A percentile compares a stretch with the other conserved stretches of the same genome.
These are phyloP conservation scores for Grapholita molesta DNA, from an alignment of 1,140 invertebrate genomes.

Conservation along the genomic window DNA sequence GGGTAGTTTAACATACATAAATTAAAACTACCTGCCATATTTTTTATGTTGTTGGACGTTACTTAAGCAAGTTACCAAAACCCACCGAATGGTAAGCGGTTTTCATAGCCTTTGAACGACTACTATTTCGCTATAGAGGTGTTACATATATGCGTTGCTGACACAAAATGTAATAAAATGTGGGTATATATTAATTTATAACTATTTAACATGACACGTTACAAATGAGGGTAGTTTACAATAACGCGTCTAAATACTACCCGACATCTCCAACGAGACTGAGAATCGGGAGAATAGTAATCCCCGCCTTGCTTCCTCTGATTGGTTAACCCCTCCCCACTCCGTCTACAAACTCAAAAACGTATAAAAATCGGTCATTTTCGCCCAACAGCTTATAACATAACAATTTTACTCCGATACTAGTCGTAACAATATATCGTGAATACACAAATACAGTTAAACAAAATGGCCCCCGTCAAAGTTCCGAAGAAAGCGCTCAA, in stretches of 20 bases:
- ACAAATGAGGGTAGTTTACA: background rate
- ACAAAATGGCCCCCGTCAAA: conserved; percentile 52
- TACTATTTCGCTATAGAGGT: no score
- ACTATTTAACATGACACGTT: background rate
- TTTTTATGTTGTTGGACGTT: no score
- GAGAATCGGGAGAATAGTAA: no score
- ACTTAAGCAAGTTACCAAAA: no score
- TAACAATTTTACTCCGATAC: background rate
- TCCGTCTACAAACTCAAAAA: background rate
- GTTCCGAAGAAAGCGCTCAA: conserved; percentile 41
- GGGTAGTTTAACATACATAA: no score
- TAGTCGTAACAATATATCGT: background rate
- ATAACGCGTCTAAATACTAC: background rate
- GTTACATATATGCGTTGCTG: no score
- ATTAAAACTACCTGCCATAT: no score
- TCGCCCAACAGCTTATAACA: background rate
- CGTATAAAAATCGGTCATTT: background rate
- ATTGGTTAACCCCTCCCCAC: background rate
- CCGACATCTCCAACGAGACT: background rate
- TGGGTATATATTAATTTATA: no score
- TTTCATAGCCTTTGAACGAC: no score
- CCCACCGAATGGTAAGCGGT: no score
- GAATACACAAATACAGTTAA: background rate
- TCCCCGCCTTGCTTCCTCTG: background rate
- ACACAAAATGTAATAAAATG: no score